A percentile compares a stretch with the other conserved stretches of the same genome.
Conservation (phyloP, 2,113 vertebrate species). For the Saccopteryx leptura region DNA sequence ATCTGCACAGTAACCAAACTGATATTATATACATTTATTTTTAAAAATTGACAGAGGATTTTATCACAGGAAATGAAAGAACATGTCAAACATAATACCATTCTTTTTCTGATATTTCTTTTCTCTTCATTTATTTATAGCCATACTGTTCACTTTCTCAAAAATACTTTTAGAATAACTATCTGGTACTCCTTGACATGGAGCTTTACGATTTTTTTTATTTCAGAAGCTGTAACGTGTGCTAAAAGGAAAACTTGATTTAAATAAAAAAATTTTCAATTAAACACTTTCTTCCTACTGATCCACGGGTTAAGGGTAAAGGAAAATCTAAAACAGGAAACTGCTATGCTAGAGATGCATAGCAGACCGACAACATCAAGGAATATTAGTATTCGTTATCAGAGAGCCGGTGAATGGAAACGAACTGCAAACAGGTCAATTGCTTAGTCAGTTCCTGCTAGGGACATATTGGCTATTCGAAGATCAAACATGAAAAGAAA, state of each 20-base stretch:
- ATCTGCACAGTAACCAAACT: not conserved
- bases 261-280: constrained; percentile 44
- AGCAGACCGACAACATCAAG: constrained; percentile 21
- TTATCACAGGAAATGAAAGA: constrained; percentile 22
- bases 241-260: not conserved
- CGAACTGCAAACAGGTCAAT: constrained; percentile 26
- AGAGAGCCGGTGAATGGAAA: constrained; percentile 42
- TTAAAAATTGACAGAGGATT: constrained; percentile 32
- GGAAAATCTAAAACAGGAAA: not conserved
- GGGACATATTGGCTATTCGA: constrained; percentile 14
- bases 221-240: constrained; percentile 17
- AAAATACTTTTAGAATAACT: constrained; percentile 71
- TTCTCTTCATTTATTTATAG: constrained; percentile 71
- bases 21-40: not conserved
- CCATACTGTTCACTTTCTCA: constrained; percentile 38
- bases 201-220: constrained; percentile 51
- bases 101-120: constrained; percentile 42
- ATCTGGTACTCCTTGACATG: not conserved
- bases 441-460: constrained; percentile 26
- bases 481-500: constrained; percentile 60
- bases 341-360: not conserved
- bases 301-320: not conserved
- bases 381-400: constrained; percentile 34
- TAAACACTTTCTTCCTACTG: not conserved
- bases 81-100: not conserved